Evolutionary conservation across 2,888 invertebrate genomes (phyloP).

Genomic region (Melanophora roralis): DNA sequence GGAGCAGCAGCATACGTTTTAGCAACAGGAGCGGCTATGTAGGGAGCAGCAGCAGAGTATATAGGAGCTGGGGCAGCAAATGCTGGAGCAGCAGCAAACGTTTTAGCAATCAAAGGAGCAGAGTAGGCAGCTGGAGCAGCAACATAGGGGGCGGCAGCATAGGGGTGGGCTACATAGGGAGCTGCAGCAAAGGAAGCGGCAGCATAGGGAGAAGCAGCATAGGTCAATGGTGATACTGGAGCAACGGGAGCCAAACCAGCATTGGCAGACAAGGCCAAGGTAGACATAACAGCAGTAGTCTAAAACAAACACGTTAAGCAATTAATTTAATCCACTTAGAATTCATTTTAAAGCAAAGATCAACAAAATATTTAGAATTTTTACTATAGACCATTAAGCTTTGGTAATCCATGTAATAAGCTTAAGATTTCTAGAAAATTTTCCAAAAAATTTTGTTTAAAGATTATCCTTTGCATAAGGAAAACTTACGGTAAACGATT

Average conservation of each 20-base stretch:
- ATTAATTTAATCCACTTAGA: conserved; percentile 27
- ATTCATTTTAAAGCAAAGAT: neutral
- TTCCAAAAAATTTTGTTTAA: neutral
- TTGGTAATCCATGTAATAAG: neutral
- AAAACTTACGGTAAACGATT: conserved; percentile 77
- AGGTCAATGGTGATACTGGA: conserved; percentile 61
- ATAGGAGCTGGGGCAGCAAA: conserved; percentile 66
- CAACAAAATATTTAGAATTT: conserved; percentile 2
- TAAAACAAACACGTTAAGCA: conserved; percentile 59
- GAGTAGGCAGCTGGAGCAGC: conserved; percentile 64
- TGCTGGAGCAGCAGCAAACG: conserved; percentile 62
- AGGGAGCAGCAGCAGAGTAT: conserved; percentile 62
- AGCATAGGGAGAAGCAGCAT: conserved; percentile 53
- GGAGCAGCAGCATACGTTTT: conserved; percentile 66
- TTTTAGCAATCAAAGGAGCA: conserved; percentile 59
- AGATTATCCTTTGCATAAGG: conserved; percentile 61
- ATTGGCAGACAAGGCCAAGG: conserved; percentile 74
- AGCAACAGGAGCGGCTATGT: conserved; percentile 56
- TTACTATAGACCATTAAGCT: neutral
- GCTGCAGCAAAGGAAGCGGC: conserved; percentile 58
- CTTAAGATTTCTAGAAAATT: neutral
- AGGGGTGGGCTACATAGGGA: conserved; percentile 60
- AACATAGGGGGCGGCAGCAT: conserved; percentile 57
- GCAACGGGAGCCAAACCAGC: conserved; percentile 72
- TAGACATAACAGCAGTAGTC: conserved; percentile 75